phyloP scores from a whole-genome alignment of 92 coral and sea anemone species.

The Isaurus tuberculatus region DNA sequence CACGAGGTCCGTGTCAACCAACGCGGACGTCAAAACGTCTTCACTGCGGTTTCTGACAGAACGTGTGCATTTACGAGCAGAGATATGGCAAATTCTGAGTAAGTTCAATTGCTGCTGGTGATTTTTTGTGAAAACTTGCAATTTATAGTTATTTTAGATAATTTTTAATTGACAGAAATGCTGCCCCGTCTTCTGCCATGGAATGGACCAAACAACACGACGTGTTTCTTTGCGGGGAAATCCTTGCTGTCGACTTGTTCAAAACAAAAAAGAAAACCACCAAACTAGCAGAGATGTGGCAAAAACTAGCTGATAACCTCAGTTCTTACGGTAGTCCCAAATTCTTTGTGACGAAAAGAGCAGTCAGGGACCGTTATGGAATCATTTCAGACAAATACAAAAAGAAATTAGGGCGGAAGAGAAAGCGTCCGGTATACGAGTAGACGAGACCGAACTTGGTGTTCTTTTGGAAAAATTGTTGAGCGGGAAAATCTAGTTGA shows the following conservation, averaged over 20 bases:
- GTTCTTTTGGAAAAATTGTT: slow-evolving; percentile 21
- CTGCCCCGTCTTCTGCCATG: no score
- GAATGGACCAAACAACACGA: no score
- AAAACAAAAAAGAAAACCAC: no score
- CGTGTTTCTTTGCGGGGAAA: no score
- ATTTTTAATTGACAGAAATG: no score
- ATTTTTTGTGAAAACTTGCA: background rate
- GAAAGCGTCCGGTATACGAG: slow-evolving; percentile 22
- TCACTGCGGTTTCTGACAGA: slow-evolving; percentile 26
- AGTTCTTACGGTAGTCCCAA: no score
- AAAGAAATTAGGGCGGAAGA: slow-evolving; percentile 3
- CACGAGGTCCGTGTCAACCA: slow-evolving; percentile 16
- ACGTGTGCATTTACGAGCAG: background rate
- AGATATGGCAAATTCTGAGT: slow-evolving; percentile 1
- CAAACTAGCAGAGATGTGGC: no score
- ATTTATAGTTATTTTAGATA: background rate
- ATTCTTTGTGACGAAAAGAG: no score
- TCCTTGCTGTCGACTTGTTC: no score
- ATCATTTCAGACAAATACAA: slow-evolving; percentile 3
- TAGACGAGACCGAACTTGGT: slow-evolving; percentile 23
- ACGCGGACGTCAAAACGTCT: slow-evolving; percentile 5
- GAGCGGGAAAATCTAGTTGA: slow-evolving; percentile 38
- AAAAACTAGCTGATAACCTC: no score
- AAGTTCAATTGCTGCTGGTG: background rate
- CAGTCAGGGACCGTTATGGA: background rate